phyloP scores from a whole-genome alignment of 2,797 vertebrate species.

The Clarias fuscus region DNA sequence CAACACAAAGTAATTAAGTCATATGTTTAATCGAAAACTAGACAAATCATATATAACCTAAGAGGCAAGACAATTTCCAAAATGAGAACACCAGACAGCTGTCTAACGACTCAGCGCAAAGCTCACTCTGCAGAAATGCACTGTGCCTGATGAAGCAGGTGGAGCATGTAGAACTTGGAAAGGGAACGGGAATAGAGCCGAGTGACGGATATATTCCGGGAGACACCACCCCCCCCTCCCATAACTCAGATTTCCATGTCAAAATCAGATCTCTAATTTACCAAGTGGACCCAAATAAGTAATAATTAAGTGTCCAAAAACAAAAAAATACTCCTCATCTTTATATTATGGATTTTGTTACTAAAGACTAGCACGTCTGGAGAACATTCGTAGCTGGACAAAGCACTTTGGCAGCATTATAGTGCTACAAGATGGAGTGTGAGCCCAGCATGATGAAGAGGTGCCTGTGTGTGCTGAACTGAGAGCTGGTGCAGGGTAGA shows the following conservation, averaged over 20 bases:
- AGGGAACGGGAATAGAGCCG: not conserved
- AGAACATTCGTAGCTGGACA: not conserved
- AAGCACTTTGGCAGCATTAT: not conserved
- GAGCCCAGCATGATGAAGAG: slow-evolving; percentile 12
- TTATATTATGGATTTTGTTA: not conserved
- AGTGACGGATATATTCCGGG: not conserved
- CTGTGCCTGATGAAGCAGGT: not conserved
- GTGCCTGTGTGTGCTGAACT: slow-evolving; percentile 16
- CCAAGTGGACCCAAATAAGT: no score
- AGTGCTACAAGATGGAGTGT: not conserved
- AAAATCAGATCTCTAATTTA: not conserved
- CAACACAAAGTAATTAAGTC: not conserved
- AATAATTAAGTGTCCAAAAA: not conserved
- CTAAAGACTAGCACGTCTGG: not conserved
- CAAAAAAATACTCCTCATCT: not conserved
- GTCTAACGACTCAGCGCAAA: not conserved
- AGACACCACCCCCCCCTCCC: no score
- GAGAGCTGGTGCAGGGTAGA: slow-evolving; percentile 41
- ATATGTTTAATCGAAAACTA: not conserved
- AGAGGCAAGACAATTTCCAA: not conserved
- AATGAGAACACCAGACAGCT: not conserved
- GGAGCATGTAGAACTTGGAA: not conserved
- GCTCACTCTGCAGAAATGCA: not conserved
- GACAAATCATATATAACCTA: not conserved
- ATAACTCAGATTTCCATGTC: not conserved